Percentiles rank a stretch among this genome's conserved stretches.
Evolutionary conservation across 2,113 vertebrate genomes (phyloP).

Genomic region (Plecotus auritus): DNA sequence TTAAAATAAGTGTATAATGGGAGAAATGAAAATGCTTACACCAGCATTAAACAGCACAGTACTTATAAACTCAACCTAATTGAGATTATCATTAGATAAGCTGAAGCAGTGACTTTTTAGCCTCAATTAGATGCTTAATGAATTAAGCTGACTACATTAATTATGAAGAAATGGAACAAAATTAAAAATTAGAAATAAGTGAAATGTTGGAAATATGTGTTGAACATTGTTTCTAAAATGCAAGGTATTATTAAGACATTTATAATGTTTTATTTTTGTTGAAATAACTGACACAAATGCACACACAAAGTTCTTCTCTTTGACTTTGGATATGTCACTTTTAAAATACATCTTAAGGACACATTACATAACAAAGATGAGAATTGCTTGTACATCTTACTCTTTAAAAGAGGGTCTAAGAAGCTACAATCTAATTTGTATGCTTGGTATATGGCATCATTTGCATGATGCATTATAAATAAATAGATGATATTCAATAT

Average conservation of each 20-base stretch:
- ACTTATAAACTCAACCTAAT: neutral
- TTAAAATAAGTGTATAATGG: neutral
- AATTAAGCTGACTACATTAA: conserved; percentile 34
- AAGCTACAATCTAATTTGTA: neutral
- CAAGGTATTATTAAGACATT: neutral
- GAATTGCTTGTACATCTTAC: neutral
- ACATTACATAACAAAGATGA: neutral
- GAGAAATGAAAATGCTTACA: neutral
- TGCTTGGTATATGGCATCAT: neutral
- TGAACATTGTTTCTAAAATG: neutral
- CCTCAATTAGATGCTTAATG: conserved; percentile 2
- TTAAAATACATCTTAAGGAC: neutral
- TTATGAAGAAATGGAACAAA: neutral
- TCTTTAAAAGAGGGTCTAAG: neutral
- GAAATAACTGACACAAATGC: neutral
- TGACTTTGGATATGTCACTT: neutral
- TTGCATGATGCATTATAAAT: neutral
- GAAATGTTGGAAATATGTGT: neutral
- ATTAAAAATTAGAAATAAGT: conserved; percentile 1
- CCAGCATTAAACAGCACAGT: neutral
- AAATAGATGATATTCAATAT: neutral
- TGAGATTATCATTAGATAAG: neutral
- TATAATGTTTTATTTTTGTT: neutral
- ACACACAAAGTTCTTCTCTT: neutral
- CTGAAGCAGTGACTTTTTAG: neutral